These are phyloP conservation scores for Agonopterix alstromeriana DNA, from an alignment of 2,888 invertebrate species.

Conservation along the genomic window DNA sequence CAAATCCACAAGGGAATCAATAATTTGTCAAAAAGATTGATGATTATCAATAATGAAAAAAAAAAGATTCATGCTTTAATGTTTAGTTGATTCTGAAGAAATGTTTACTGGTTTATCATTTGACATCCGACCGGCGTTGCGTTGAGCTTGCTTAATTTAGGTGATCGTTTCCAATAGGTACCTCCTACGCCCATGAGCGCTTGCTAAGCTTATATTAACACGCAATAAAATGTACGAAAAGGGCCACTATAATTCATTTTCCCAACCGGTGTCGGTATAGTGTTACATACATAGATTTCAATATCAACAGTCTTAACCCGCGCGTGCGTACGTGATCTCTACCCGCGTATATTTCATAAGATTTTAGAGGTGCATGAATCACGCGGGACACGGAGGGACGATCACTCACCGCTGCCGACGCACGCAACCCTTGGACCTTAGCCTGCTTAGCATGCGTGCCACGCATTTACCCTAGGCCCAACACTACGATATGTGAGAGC, in stretches of 20 bases:
- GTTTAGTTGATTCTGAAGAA: too few relatives aligned
- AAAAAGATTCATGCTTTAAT: too few relatives aligned
- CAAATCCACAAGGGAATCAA: too few relatives aligned
- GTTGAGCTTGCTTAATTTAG: too few relatives aligned
- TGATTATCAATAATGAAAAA: too few relatives aligned
- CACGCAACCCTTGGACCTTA: slow-evolving; percentile 59
- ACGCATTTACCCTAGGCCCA: slow-evolving; percentile 67
- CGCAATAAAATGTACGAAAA: too few relatives aligned
- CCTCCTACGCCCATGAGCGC: too few relatives aligned
- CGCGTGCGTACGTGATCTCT: slow-evolving; percentile 67
- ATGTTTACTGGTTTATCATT: too few relatives aligned
- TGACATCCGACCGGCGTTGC: too few relatives aligned
- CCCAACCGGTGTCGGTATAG: slow-evolving; percentile 31
- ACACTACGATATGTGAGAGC: slow-evolving; percentile 75
- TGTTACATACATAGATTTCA: slow-evolving; percentile 72
- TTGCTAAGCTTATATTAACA: too few relatives aligned
- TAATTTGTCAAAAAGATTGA: too few relatives aligned
- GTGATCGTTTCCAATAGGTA: too few relatives aligned
- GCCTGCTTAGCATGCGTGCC: slow-evolving; percentile 65
- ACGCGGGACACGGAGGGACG: slow-evolving; percentile 70
- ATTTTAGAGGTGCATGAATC: slow-evolving; percentile 77
- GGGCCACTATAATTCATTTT: slow-evolving; percentile 7
- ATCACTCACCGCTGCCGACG: slow-evolving; percentile 68
- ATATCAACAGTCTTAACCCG: slow-evolving; percentile 75
- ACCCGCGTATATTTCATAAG: slow-evolving; percentile 75